Evolutionary conservation across 1,140 invertebrate genomes (phyloP), one percentile per base, ranked within the genome.

Genomic region (Drosophila burlai): DNA sequence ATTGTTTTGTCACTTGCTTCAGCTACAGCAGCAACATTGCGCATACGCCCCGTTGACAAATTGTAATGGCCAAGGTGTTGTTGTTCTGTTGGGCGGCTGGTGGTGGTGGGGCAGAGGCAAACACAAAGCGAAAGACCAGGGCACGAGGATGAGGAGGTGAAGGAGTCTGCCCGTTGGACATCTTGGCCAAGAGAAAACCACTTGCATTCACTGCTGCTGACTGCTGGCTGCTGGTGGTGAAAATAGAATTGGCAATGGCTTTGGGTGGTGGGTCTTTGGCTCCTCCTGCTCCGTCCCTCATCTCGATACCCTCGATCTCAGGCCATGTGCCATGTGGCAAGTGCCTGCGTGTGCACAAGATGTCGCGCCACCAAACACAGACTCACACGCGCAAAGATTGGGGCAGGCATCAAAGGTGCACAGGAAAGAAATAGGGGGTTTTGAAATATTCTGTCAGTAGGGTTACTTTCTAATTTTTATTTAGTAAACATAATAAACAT

Each of bases 211-310:
- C 59, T 84, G 80, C 72, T 67, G 76, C 4, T 36, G 34, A 4
- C 46, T 69, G 50, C 34, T 77, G 60, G 66, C 47, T 71, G 60
- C 34, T 77, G 60, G 72, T 36, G 65, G 60, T 26, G 46, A 54
- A 89, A 89, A 90, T 89, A 89, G 84, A 89, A 89, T 90, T 89
- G 84, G 84, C 84, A 89, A 90, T 89, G 84, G 84, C 84, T 89
- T 89, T 89, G 78, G 66, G 21, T 57, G 66, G 36, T 57, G 54
- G 38, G 54, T 57, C 36, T 40, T 57, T 72, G 47, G 57, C 66
- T 49, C 63, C 63, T 34, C n/a, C 50, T 52, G n/a, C n/a, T 8
- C 31, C 31, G 47, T 45, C 47, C 66, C 62, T 36, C 66, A 21
- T 16, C 34, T 36, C 46, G 29, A 50, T 67, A 36, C 21, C 31